Base-by-base conservation (phyloP, 1,140 invertebrate genomes). In the Leucophenga varia region DNA sequence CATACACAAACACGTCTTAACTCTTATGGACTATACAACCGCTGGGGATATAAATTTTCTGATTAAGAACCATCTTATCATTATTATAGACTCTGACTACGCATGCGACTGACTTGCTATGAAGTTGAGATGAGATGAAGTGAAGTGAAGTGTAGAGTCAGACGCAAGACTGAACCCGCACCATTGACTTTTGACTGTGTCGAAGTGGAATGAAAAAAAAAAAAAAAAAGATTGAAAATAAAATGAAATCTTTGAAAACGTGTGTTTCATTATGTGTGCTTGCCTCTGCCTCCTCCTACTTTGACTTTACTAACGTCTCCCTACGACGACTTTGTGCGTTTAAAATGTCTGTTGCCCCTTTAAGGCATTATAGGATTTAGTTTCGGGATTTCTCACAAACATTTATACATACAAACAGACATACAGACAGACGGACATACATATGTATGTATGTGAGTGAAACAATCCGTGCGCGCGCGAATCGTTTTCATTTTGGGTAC, bases 61-160 rank as follows among this genome's bases (percentile, higher is more conserved):
- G 69, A 72, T 72, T 72, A 72, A 72, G 70, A 72, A 70, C 64
- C 69, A 64, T 70, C 69, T 72, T 72, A 72, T 72, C 69, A 72
- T 72, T 72, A 72, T 72, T 72, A 72, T 72, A 71, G 68, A 68
- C 16, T 22, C n/a, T n/a, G n/a, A n/a, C 64, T 68, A 53, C 56
- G 64, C 64, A 64, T 39, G 46, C 47, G 34, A n/a, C 39, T 10
- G 41, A 43, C 41, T 48, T 31, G 35, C 43, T 31, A 34, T 51
- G 28, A 22, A 40, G 18, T 45, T 25, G 54, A 28, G 49, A 40
- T 22, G 25, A 37, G 35, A 30, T 39, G 25, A 20, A 22, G 12
- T 12, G 5, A 16, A n/a, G n/a, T n/a, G n/a, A n/a, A n/a, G n/a
- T n/a, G n/a, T n/a, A n/a, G n/a, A n/a, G n/a, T n/a, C n/a, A n/a